Evolutionary conservation across 2,113 vertebrate species (phyloP), one percentile per base, ranked within the genome.

Genomic region (Anseranas semipalmata): DNA sequence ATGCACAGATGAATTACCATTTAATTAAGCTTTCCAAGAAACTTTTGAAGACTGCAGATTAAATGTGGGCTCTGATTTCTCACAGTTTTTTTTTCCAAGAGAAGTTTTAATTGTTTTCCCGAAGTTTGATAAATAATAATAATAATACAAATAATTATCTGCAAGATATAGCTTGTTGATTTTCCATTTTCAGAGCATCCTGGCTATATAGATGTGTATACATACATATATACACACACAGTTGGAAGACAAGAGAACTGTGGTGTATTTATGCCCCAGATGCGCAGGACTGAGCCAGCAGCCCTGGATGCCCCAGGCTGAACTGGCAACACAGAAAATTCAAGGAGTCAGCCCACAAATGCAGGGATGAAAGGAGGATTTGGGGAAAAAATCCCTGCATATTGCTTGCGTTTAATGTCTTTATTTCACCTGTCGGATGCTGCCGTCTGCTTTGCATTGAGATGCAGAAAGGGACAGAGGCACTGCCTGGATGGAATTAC

Each of bases 1-100:
- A 97, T 94, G 89, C 94, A 96, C 95, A 93, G 94, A 97, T 97
- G 96, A 97, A 97, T 97, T 97, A 94, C 91, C 95, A 95, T 98
- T 98, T 98, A 97, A 98, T 98, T 97, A 97, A 98, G 95, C 96
- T 97, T 97, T 96, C 96, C 87, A 97, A 97, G 95, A 97, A 98
- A 97, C 87, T 96, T 97, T 95, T 96, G 94, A 96, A 98, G 95
- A 76, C 86, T 96, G 67, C 45, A 96, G 93, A 97, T 97, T 97
- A 97, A 98, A 97, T 72, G 50, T 8, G 75, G 94, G 91, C 91
- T 95, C 94, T 28, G 87, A 95, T 85, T 97, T 97, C 96, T 96
- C 94, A 67, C 73, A 39, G 37, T 35, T 60, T 59, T 87, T 74
- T 73, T 85, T 77, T 67, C 22, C 21, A 32, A 24, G 15, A 41